Evolutionary conservation across 2,113 vertebrate genomes (phyloP), one percentile per base, ranked within the genome.

Genomic region (Aegotheles bennettii): DNA sequence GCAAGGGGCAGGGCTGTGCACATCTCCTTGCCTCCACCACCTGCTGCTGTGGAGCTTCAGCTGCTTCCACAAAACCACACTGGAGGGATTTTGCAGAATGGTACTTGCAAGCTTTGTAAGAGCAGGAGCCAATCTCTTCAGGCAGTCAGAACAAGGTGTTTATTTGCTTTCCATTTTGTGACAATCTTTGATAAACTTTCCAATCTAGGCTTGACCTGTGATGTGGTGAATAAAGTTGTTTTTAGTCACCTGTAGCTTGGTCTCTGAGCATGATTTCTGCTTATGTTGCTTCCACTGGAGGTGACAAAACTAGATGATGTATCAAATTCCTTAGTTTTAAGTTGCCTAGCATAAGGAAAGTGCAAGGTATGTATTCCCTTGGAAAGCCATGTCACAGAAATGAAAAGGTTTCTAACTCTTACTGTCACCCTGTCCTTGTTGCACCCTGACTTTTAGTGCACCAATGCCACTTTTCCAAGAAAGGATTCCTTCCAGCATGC

Each of bases 1-100:
- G 40, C 24, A 61, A 33, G 16, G 3, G 11, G 33, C 79, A 15
- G 9, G 12, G 2, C 15, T 5, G 0, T 21, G 54, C 11, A 3
- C 23, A n/a, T 29, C 31, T 73, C 77, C 68, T 81, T 40, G 35
- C 2, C 23, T 29, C 31, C 19, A 6, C 54, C 16, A 9, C 18
- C 54, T 23, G 33, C 36, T 68, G 45, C 54, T 35, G 47, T 26
- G 57, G 42, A 87, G 48, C 57, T 83, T 54, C 70, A 79, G 38
- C 47, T 75, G 45, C 29, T 68, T 23, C 67, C 84, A 50, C 19
- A 26, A 0, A 19, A 35, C 17, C 15, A 4, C 18, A 0, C 15
- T 15, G 47, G 24, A 75, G 7, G 29, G 16, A n/a, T n/a, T 54
- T 51, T 78, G 64, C 84, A 84, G 73, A 47, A 33, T 0, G 6